phyloP scores from a whole-genome alignment of 2,113 vertebrate genomes.

The Nycticebus coucang region DNA sequence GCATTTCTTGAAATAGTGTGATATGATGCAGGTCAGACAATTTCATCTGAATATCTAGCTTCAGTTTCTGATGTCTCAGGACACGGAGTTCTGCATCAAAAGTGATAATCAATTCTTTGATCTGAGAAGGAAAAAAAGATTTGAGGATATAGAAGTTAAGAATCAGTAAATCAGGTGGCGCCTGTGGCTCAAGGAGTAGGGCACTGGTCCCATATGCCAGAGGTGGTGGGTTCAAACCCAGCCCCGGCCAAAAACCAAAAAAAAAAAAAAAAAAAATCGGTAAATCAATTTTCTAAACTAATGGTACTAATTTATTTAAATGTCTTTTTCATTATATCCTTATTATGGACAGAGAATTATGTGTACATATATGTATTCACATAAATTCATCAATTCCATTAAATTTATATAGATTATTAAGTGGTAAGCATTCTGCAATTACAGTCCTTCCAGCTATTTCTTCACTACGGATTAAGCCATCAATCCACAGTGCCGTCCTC shows the following conservation, averaged over 20 bases:
- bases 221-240: too few relatives aligned
- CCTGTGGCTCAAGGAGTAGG: too few relatives aligned
- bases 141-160: neutral
- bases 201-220: too few relatives aligned
- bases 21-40: conserved; percentile 88
- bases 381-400: neutral
- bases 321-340: conserved; percentile 1
- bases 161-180: conserved; percentile 8
- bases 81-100: conserved; percentile 92
- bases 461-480: neutral
- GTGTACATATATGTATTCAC: neutral
- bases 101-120: conserved; percentile 83
- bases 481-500: neutral
- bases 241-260: too few relatives aligned
- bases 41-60: conserved; percentile 90
- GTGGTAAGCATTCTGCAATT: neutral
- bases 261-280: too few relatives aligned
- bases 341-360: neutral
- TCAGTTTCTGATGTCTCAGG: conserved; percentile 89
- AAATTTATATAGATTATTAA: conserved; percentile 21
- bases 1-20: conserved; percentile 92
- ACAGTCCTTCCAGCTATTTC: neutral
- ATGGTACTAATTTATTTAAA: neutral
- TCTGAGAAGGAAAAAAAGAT: conserved; percentile 82
- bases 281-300: conserved; percentile 21